Evolutionary conservation across 2,113 vertebrate genomes (phyloP).

Genomic region (Scartelaos histophorus): DNA sequence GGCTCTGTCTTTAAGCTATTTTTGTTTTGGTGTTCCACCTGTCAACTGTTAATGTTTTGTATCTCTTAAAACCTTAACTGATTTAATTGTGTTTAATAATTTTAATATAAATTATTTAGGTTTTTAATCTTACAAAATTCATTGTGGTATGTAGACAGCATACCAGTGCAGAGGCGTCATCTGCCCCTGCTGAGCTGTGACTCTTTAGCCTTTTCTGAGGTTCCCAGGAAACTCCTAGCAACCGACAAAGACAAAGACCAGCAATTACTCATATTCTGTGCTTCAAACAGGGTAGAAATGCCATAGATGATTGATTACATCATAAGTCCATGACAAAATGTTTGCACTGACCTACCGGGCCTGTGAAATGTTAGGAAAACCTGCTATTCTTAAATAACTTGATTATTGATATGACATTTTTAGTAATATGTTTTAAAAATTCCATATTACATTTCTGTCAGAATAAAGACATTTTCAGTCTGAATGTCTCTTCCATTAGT

Average conservation of each 20-base stretch:
- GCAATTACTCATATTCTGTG: constrained; percentile 67
- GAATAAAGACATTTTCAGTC: no score
- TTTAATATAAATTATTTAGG: constrained; percentile 13
- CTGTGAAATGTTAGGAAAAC: constrained; percentile 13
- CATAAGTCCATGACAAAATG: constrained; percentile 36
- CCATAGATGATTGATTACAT: constrained; percentile 58
- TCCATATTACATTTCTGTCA: no score
- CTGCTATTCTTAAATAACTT: background rate
- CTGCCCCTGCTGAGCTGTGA: constrained; percentile 59
- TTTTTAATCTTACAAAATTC: no score
- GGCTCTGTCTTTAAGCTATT: constrained; percentile 22
- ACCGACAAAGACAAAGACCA: constrained; percentile 62
- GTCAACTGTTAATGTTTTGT: constrained; percentile 22
- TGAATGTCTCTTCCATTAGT: no score
- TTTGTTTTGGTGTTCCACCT: constrained; percentile 58
- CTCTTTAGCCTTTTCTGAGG: constrained; percentile 52
- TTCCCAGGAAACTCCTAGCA: constrained; percentile 59
- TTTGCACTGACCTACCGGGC: constrained; percentile 17
- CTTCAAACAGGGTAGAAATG: constrained; percentile 57
- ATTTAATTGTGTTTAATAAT: background rate
- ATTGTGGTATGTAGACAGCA: constrained; percentile 17
- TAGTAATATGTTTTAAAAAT: no score
- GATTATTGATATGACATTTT: no score
- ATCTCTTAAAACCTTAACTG: background rate
- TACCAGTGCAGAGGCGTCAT: constrained; percentile 51